Evolutionary conservation across 30 jellyfish, hydroid and myxozoan species (phyloP).

Genomic region (Clytia hemisphaerica): DNA sequence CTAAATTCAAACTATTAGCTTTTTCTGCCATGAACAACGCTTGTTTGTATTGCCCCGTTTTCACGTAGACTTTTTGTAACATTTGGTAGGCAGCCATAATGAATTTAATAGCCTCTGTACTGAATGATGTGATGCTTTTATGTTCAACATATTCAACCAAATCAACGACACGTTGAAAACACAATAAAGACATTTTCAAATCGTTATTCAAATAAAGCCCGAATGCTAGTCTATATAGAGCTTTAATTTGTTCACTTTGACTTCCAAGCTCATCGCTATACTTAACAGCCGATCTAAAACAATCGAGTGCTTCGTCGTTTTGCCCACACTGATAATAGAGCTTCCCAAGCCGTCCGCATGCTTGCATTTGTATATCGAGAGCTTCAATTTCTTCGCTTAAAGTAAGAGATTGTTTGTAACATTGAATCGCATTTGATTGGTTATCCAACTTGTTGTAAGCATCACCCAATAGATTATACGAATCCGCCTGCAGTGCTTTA

Average conservation of each 20-base stretch:
- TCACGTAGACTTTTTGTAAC: constrained; percentile 58
- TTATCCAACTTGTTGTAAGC: constrained; percentile 49
- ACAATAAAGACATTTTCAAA: constrained; percentile 36
- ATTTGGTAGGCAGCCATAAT: constrained; percentile 67
- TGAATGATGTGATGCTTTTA: background rate
- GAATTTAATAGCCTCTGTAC: constrained; percentile 18
- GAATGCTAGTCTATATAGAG: constrained; percentile 66
- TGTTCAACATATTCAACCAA: background rate
- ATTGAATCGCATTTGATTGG: constrained; percentile 46
- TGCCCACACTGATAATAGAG: constrained; percentile 12
- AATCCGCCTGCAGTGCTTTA: constrained; percentile 43
- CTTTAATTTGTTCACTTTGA: constrained; percentile 28
- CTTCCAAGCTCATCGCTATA: constrained; percentile 30
- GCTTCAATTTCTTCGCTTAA: constrained; percentile 34
- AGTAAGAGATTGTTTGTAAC: constrained; percentile 45
- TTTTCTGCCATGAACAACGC: constrained; percentile 82
- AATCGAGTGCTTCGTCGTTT: constrained; percentile 9
- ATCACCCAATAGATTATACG: constrained; percentile 53
- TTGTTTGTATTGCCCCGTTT: constrained; percentile 24
- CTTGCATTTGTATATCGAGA: constrained; percentile 29
- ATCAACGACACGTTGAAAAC: constrained; percentile 34
- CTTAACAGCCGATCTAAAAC: constrained; percentile 49
- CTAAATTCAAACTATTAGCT: constrained; percentile 18
- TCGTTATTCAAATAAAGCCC: constrained; percentile 39
- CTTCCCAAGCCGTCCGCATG: constrained; percentile 31